A percentile compares a stretch with the other conserved stretches of the same genome.
These are phyloP conservation scores for Taenioides sp. DNA, from an alignment of 2,797 vertebrate genomes.

Conservation along the genomic window DNA sequence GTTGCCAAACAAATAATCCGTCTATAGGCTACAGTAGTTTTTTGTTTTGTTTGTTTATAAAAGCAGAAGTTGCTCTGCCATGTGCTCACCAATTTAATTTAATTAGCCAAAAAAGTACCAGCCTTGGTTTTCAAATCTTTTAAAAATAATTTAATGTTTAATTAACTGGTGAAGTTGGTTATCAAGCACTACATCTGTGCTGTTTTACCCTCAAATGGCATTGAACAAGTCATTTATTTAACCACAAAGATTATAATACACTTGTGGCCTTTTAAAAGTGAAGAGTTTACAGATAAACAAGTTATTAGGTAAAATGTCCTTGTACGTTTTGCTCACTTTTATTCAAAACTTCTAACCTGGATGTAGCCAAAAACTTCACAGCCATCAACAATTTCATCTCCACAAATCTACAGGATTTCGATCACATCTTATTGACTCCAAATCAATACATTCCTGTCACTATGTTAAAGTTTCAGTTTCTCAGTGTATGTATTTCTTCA, in stretches of 20 bases:
- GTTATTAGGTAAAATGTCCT: constrained; percentile 2
- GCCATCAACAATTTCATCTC: no score
- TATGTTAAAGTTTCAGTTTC: no score
- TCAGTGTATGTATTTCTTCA: no score
- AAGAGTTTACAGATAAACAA: neutral
- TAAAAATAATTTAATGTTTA: neutral
- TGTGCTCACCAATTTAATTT: constrained; percentile 4
- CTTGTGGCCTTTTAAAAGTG: constrained; percentile 3
- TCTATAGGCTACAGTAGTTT: no score
- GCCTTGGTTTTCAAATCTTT: neutral
- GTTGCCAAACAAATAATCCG: no score
- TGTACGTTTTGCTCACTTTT: neutral
- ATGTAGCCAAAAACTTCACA: neutral
- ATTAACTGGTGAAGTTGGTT: neutral
- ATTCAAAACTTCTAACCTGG: neutral
- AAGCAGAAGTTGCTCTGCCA: neutral
- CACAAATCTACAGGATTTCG: no score
- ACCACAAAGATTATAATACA: neutral
- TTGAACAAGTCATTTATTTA: neutral
- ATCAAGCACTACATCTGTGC: neutral
- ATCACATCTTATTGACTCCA: no score
- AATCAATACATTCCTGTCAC: no score
- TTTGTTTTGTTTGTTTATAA: neutral
- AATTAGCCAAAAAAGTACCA: neutral
- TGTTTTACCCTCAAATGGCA: constrained; percentile 4